Evolutionary conservation across 2,113 vertebrate species (phyloP).

Genomic region (Heloderma charlesbogerti): DNA sequence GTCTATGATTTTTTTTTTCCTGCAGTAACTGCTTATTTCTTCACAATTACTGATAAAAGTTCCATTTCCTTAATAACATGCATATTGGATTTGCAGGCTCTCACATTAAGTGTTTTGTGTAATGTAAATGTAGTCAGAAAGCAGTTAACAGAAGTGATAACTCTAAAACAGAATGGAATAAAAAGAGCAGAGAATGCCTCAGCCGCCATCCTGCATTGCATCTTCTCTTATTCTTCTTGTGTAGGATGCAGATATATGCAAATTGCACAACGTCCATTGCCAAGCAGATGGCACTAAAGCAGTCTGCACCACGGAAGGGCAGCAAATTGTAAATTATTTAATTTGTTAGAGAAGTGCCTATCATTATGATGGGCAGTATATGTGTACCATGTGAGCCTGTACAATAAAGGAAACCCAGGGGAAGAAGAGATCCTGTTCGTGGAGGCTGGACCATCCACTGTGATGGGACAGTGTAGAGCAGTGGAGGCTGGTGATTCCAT

Average conservation of each 20-base stretch:
- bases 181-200: background rate
- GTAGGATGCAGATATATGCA: background rate
- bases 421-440: too few species aligned
- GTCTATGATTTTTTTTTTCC: background rate
- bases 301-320: background rate
- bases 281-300: background rate
- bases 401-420: too few species aligned
- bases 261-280: background rate
- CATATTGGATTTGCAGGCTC: constrained; percentile 36
- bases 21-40: constrained; percentile 25
- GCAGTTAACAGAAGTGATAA: constrained; percentile 41
- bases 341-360: background rate
- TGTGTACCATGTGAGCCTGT: too few species aligned
- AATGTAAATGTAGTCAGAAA: constrained; percentile 36
- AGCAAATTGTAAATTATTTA: background rate
- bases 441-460: too few species aligned
- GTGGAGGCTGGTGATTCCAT: too few species aligned
- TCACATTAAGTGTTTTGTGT: constrained; percentile 36
- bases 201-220: background rate
- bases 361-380: background rate
- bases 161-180: constrained; percentile 14
- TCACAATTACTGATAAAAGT: constrained; percentile 41
- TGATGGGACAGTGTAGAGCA: too few species aligned
- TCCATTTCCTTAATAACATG: constrained; percentile 42
- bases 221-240: background rate